Percentiles rank a stretch among this genome's conserved stretches.
phyloP scores from a whole-genome alignment of 2,113 vertebrate species.

The Cynoglossus semilaevis region DNA sequence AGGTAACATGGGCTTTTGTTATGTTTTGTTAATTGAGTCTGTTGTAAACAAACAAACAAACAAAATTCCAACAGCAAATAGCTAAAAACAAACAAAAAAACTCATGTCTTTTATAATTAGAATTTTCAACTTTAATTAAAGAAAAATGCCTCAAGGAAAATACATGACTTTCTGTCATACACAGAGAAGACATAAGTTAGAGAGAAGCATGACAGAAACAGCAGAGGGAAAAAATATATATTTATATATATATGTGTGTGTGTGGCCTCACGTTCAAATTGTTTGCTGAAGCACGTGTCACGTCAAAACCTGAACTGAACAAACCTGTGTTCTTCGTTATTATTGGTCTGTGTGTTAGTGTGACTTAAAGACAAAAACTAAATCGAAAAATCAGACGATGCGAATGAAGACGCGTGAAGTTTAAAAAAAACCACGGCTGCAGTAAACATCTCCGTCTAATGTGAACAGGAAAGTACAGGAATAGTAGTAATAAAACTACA shows the following conservation, averaged over 20 bases:
- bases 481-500: too few species aligned
- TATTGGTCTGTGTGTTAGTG: constrained; percentile 12
- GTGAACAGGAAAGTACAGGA: too few species aligned
- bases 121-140: constrained; percentile 91
- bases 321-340: constrained; percentile 43
- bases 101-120: constrained; percentile 67
- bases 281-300: constrained; percentile 46
- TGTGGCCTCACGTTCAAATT: constrained; percentile 71
- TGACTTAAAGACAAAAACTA: constrained; percentile 30
- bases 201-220: constrained; percentile 87
- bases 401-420: neutral
- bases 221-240: constrained; percentile 45
- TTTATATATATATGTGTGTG: neutral
- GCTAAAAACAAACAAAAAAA: neutral
- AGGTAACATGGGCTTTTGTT: too few species aligned
- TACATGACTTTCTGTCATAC: constrained; percentile 88
- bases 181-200: constrained; percentile 87
- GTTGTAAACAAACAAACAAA: too few species aligned
- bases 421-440: neutral
- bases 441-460: too few species aligned
- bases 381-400: constrained; percentile 51
- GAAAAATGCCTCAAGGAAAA: constrained; percentile 75
- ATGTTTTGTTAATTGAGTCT: too few species aligned
- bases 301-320: constrained; percentile 63
- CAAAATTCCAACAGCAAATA: neutral